A percentile compares a stretch with the other conserved stretches of the same genome.
Evolutionary conservation across 2,113 vertebrate genomes (phyloP).

Genomic region (Geococcyx californianus): DNA sequence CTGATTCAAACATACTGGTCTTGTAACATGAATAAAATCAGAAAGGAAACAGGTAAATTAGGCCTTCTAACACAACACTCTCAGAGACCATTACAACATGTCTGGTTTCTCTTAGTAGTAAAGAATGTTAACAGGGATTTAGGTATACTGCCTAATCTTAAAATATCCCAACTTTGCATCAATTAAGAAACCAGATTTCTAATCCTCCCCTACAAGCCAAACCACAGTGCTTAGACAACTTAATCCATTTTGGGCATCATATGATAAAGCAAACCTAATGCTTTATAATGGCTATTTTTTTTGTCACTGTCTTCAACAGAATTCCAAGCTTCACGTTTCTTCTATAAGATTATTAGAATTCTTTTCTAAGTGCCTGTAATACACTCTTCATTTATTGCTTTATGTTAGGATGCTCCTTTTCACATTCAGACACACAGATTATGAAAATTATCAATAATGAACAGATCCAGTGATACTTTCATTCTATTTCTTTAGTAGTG

Average conservation of each 20-base stretch:
- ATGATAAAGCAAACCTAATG: background rate
- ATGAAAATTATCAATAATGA: background rate
- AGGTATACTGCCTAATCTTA: background rate
- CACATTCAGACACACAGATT: background rate
- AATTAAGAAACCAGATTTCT: background rate
- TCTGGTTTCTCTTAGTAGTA: rapidly evolving
- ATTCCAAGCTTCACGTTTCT: background rate
- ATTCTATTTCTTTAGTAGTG: background rate
- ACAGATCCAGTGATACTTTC: background rate
- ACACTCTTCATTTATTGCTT: rapidly evolving
- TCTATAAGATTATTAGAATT: background rate
- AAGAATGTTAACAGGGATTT: background rate
- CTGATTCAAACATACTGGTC: background rate
- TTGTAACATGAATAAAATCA: background rate
- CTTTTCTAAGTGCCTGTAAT: background rate
- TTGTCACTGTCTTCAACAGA: background rate
- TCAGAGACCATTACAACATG: background rate
- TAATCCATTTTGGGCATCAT: background rate
- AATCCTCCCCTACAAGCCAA: background rate
- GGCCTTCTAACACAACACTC: background rate
- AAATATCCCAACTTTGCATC: background rate
- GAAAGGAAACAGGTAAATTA: background rate
- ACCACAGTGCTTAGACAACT: background rate
- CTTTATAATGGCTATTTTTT: background rate
- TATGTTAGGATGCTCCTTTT: background rate